These are phyloP conservation scores for Periphyllus acericola DNA, from an alignment of 2,888 invertebrate species.

Conservation along the genomic window DNA sequence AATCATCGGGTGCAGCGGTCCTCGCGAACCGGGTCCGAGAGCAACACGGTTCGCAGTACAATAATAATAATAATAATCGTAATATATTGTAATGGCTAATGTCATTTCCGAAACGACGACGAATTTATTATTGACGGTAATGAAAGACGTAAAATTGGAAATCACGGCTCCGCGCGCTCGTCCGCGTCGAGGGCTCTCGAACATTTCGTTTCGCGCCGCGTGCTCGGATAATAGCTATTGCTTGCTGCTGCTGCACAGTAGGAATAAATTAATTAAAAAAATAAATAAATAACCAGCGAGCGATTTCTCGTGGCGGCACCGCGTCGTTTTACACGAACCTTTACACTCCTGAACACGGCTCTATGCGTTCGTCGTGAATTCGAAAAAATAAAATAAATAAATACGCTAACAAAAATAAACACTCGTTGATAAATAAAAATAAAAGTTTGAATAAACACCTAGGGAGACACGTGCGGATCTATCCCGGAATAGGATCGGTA, in stretches of 20 bases:
- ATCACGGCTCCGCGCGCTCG: background rate
- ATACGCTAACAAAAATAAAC: no score
- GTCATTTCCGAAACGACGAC: background rate
- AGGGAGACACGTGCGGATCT: no score
- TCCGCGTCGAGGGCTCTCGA: background rate
- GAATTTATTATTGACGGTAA: background rate
- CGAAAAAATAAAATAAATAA: no score
- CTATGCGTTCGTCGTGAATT: no score
- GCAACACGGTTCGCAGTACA: no score
- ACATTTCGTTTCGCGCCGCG: background rate
- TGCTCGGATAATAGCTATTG: background rate
- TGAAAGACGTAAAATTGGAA: constrained; percentile 30
- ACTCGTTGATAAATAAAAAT: no score
- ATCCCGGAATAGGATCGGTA: background rate
- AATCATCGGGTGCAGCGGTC: no score
- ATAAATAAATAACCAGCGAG: background rate
- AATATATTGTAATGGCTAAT: background rate
- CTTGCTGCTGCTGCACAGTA: background rate
- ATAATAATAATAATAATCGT: no score
- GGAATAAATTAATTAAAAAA: constrained; percentile 11
- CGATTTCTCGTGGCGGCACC: background rate
- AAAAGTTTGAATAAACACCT: no score
- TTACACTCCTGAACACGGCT: background rate
- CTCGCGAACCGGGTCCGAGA: background rate
- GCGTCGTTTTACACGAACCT: background rate